Conservation (phyloP, 2,888 invertebrate genomes). For the Silvanus unidentatus region DNA sequence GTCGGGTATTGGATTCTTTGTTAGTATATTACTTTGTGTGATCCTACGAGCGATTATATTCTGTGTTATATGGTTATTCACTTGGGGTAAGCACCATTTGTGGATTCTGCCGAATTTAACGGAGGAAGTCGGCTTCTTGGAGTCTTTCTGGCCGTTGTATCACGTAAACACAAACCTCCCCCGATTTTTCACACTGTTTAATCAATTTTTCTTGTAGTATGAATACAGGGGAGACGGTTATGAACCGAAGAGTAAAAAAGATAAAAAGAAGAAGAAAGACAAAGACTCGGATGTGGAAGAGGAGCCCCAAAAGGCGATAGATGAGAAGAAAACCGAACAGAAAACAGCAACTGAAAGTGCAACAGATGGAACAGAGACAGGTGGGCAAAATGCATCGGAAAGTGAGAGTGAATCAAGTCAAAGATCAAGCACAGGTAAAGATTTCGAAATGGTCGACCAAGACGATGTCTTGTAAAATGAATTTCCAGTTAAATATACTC, state of each 20-base stretch:
- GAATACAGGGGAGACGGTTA: constrained; percentile 69
- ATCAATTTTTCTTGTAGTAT: constrained; percentile 53
- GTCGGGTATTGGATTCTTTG: constrained; percentile 90
- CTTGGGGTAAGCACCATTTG: constrained; percentile 85
- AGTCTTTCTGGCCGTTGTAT: constrained; percentile 96
- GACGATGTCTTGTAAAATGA: constrained; percentile 46
- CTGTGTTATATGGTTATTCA: constrained; percentile 81
- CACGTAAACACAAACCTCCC: constrained; percentile 55
- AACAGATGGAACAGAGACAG: constrained; percentile 17
- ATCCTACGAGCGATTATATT: constrained; percentile 87
- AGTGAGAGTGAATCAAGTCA: constrained; percentile 78
- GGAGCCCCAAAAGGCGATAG: constrained; percentile 25
- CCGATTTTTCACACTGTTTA: not conserved
- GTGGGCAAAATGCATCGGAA: constrained; percentile 54
- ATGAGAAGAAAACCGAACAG: constrained; percentile 6
- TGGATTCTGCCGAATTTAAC: constrained; percentile 99
- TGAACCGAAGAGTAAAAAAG: constrained; percentile 51
- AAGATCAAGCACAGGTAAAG: constrained; percentile 75
- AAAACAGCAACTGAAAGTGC: constrained; percentile 5
- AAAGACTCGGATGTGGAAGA: constrained; percentile 73
- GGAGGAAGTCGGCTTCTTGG: constrained; percentile 98
- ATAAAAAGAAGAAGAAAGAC: constrained; percentile 70
- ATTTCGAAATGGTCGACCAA: constrained; percentile 81
- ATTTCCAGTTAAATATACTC: no score
- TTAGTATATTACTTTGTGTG: constrained; percentile 85